Base-by-base conservation (phyloP, 1,140 invertebrate genomes). In the Galleria mellonella region DNA sequence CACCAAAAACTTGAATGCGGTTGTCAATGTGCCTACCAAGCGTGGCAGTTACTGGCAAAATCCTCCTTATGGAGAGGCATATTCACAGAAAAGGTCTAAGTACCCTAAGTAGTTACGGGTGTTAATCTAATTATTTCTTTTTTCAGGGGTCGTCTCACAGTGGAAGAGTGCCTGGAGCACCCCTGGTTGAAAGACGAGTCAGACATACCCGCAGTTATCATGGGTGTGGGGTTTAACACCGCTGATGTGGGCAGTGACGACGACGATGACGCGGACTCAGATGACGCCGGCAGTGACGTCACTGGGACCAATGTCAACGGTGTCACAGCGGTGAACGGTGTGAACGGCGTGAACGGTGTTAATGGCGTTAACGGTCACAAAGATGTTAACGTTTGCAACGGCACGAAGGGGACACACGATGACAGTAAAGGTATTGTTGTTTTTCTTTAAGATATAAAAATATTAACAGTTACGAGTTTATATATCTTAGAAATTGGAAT, bases 81-180 rank as follows among this genome's bases (percentile, higher is more conserved):
- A n/a, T n/a, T n/a, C n/a, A n/a, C n/a, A n/a, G n/a, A n/a, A n/a
- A n/a, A n/a, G n/a, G n/a, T n/a, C n/a, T n/a, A n/a, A n/a, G n/a
- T n/a, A n/a, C n/a, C n/a, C n/a, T n/a, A n/a, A n/a, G n/a, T 6
- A 23, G 17, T 23, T 23, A 6, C 6, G 6, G 2, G 17, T 23
- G 6, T 23, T 23, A 23, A 23, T 23, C 2, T 23, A 1, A 10
- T 36, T 41, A n/a, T 14, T 9, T 44, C 55, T 35, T 32, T 36
- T 69, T 66, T 27, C 61, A 90, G 89, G 68, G 88, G 88, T 83
- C 88, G 89, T 83, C 85, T 90, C 77, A 88, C 84, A 79, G 89
- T 89, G 73, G 77, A 87, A 74, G 87, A 89, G 81, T 90, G 89
- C 83, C 83, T 90, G 78, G 88, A 89, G 73, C 89, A 90, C 77